Base-by-base conservation (phyloP, 1,140 invertebrate genomes). In the Drosophila elegans region DNA sequence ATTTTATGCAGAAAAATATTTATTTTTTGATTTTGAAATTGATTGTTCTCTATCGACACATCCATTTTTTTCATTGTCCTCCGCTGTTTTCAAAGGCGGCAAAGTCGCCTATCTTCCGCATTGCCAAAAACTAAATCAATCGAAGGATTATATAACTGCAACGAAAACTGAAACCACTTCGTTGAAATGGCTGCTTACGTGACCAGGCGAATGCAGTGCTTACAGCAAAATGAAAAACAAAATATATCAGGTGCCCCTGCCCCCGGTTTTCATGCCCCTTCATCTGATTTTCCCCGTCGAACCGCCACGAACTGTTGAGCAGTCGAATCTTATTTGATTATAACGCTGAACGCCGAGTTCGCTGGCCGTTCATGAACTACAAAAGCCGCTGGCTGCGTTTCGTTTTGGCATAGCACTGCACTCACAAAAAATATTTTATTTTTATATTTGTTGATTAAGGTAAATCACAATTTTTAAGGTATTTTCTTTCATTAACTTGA, bases 351-450 rank as follows among this genome's bases (percentile, higher is more conserved):
- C 48, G 52, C n/a, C 51, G 80, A 74, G 80, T 82, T 82, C 80
- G 80, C 68, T 82, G 80, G 74, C 80, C 80, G 80, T 82, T 82
- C 80, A 82, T 82, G 80, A 82, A 82, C 80, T 82, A 81, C 80
- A 82, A 82, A 81, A 76, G 80, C 79, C 73, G 78, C 74, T 80
- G 79, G 72, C 62, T 64, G 78, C 67, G 53, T 71, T 80, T 68
- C 61, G 73, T 56, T 74, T 74, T 60, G 53, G 54, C 66, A 62
- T 75, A 76, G 74, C 60, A 42, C 54, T 12, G 39, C 36, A 62
- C 64, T 78, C 53, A 44, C 57, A 71, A 29, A 21, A 52, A 52
- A 4, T 29, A 0, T 48, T 48, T 27, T 2, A n/a, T 27, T 4
- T 13, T 29, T 1, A 16, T 7, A 21, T 0, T 0, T 29, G 4